phyloP scores from a whole-genome alignment of 2,113 vertebrate species.

The Zosterops lateralis region DNA sequence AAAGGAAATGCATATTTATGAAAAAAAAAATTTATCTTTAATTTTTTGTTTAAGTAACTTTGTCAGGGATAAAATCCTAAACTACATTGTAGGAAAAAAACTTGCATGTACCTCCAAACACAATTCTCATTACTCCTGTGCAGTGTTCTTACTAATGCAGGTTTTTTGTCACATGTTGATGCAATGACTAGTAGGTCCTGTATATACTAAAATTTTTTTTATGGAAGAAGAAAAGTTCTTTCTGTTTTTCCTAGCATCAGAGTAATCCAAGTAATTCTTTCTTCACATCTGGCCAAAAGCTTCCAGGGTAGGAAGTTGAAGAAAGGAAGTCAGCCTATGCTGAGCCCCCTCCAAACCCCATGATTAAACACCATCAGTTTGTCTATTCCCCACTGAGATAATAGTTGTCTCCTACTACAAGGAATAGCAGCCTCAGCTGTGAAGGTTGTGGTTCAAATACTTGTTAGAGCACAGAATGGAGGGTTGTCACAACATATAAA shows the following conservation, averaged over 20 bases:
- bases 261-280: neutral
- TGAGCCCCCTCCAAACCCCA: neutral
- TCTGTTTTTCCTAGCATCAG: neutral
- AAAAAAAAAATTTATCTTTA: slow-evolving; percentile 25
- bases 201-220: neutral
- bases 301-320: neutral
- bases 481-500: neutral
- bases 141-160: neutral
- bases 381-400: slow-evolving; percentile 13
- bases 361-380: neutral
- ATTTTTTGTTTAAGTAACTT: neutral
- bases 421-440: slow-evolving; percentile 14
- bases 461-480: slow-evolving; percentile 18
- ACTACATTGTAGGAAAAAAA: neutral
- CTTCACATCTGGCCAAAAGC: neutral
- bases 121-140: neutral
- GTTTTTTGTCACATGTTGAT: neutral
- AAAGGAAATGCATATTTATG: slow-evolving; percentile 42
- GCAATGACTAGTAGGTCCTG: neutral
- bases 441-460: slow-evolving; percentile 47
- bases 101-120: neutral
- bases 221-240: neutral
- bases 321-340: neutral
- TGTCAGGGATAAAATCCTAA: neutral
- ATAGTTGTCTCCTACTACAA: neutral